Evolutionary conservation across 2,113 vertebrate species (phyloP).

Genomic region (Natator depressus): DNA sequence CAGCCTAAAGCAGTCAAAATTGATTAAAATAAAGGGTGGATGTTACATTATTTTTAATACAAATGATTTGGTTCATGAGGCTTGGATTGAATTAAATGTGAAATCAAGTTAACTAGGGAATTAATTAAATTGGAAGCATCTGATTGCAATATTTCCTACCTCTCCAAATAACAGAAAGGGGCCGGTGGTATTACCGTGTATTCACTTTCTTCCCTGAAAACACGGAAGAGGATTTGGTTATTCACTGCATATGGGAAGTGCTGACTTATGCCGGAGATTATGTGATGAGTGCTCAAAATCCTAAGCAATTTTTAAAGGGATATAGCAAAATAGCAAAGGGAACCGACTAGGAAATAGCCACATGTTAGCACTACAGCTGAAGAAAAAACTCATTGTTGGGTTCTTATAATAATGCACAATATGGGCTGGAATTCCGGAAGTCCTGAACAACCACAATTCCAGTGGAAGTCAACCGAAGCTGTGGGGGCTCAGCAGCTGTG

Average conservation of each 20-base stretch:
- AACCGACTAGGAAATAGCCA: not conserved
- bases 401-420: not conserved
- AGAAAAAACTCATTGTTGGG: not conserved
- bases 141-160: not conserved
- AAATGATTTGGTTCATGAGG: conserved; percentile 33
- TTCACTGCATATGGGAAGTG: not conserved
- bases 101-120: conserved; percentile 46
- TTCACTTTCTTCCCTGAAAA: not conserved
- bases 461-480: accelerated
- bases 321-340: not conserved
- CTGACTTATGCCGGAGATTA: not conserved
- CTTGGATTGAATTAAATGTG: conserved; percentile 35
- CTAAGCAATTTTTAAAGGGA: not conserved
- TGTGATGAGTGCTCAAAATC: not conserved
- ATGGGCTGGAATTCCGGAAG: not conserved
- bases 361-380: not conserved
- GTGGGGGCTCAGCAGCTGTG: not conserved
- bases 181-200: not conserved
- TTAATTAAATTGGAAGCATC: conserved; percentile 55
- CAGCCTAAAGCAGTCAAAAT: conserved; percentile 58
- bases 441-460: accelerated
- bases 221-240: not conserved
- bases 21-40: conserved; percentile 61
- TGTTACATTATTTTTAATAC: conserved; percentile 48
- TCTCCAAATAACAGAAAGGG: conserved; percentile 1